Evolutionary conservation across 2,888 invertebrate species (phyloP), one percentile per base, ranked within the genome.

Genomic region (Craniophora ligustri): DNA sequence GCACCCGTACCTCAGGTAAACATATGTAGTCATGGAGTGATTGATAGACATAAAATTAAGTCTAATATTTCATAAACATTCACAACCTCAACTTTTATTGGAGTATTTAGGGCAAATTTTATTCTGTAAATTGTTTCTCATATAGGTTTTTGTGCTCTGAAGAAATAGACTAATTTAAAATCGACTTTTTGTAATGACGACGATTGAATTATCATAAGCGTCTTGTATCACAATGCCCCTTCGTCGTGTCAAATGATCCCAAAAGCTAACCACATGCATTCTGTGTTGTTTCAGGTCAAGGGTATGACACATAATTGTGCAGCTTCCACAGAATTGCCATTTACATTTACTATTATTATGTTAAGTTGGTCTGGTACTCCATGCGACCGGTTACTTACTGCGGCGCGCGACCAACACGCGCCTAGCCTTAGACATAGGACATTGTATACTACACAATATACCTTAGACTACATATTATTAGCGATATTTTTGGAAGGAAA

Each of bases 291-390:
- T 0, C 87, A 89, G 89, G 78, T 75, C 28, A 35, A 73, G 81
- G 79, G 80, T 69, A 51, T 58, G 69, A 67, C 70, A 66, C 73
- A 71, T 72, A 75, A 83, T 87, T 82, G 86, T 81, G 89, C 90
- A 85, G 90, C 90, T 89, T 89, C 90, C 90, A 89, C 89, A 80
- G 81, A 87, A 88, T 89, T 89, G 90, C 91, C 91, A 91, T 89
- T 88, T 84, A 85, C 82, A 81, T 87, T 80, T 84, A 82, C 76
- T 83, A 79, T 72, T 78, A 67, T 71, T 64, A 79, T 51, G 60
- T 76, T 78, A 80, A 71, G 78, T 82, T 77, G 78, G 75, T 67
- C 76, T 68, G 57, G 66, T 61, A 60, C 67, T 66, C 48, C 72
- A 58, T 58, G 26, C 63, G 63, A 57, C 54, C 66, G 46, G 56